Conservation (phyloP, 2,888 invertebrate species). For the Criorhina ranunculi region DNA sequence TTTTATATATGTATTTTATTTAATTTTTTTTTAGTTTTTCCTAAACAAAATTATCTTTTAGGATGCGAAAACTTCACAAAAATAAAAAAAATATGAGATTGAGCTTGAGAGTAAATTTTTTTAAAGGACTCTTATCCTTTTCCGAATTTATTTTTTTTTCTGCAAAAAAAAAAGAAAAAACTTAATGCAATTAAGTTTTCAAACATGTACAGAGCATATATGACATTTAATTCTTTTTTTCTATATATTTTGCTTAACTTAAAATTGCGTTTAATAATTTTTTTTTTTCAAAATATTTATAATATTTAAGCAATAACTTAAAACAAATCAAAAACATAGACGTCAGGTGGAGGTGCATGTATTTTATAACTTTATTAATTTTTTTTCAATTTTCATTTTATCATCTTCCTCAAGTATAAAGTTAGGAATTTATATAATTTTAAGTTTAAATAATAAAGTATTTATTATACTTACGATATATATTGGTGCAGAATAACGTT, state of each 20-base stretch:
- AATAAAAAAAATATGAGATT: conserved; percentile 71
- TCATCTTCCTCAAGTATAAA: neutral
- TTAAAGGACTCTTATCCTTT: too few species aligned
- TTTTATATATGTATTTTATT: too few species aligned
- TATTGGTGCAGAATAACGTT: conserved; percentile 3
- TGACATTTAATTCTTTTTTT: conserved; percentile 4
- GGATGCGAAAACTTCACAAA: conserved; percentile 2
- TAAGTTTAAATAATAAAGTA: conserved; percentile 6
- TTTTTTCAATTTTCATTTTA: conserved; percentile 2
- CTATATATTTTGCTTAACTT: neutral
- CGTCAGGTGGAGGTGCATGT: conserved; percentile 63
- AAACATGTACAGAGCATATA: neutral
- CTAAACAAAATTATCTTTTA: conserved; percentile 5
- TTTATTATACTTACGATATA: neutral
- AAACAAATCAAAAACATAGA: conserved; percentile 1
- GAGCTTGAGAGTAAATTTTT: conserved; percentile 61
- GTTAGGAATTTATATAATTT: neutral
- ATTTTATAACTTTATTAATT: conserved; percentile 9
- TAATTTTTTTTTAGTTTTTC: conserved; percentile 31
- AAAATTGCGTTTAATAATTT: neutral
- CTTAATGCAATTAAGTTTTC: neutral
- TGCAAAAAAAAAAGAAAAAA: too few species aligned
- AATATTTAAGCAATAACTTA: conserved; percentile 2
- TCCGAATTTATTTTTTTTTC: neutral
- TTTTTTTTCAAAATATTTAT: conserved; percentile 4